phyloP scores from a whole-genome alignment of 2,797 vertebrate genomes.

The Echeneis naucrates region DNA sequence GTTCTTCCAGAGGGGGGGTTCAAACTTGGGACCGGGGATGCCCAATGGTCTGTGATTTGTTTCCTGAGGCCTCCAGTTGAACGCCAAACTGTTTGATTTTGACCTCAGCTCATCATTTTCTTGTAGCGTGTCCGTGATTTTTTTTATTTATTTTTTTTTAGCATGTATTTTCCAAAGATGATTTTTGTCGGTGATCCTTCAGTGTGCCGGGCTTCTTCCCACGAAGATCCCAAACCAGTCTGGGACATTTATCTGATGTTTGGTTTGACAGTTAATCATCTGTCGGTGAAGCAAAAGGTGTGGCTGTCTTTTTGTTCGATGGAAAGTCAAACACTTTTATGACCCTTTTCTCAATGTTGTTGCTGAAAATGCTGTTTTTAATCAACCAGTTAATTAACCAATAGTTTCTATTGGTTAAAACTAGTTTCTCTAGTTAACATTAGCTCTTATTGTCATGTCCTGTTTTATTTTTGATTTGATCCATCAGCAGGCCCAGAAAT shows the following conservation, averaged over 20 bases:
- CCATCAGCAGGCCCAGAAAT: too few relatives aligned
- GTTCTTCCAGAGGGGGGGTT: neutral
- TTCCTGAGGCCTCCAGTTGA: neutral
- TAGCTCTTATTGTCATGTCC: neutral
- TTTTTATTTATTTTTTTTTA: neutral
- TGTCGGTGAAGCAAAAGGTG: neutral
- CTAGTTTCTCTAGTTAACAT: neutral
- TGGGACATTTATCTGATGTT: neutral
- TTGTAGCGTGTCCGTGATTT: neutral
- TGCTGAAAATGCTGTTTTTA: neutral
- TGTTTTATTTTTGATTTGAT: too few relatives aligned
- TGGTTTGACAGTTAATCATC: neutral
- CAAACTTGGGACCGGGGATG: conserved; percentile 13
- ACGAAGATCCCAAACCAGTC: too few relatives aligned
- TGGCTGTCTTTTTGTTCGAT: neutral
- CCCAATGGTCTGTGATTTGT: neutral
- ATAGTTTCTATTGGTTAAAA: neutral
- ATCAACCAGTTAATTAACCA: neutral
- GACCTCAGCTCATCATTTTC: too few relatives aligned
- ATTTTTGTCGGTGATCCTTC: too few relatives aligned
- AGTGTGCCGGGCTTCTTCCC: too few relatives aligned
- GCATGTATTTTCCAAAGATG: too few relatives aligned
- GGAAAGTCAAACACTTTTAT: neutral
- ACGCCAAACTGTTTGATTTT: neutral
- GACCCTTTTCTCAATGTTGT: neutral